Evolutionary conservation across 2,888 invertebrate species (phyloP), one percentile per base, ranked within the genome.

Genomic region (Calameuta idolon): DNA sequence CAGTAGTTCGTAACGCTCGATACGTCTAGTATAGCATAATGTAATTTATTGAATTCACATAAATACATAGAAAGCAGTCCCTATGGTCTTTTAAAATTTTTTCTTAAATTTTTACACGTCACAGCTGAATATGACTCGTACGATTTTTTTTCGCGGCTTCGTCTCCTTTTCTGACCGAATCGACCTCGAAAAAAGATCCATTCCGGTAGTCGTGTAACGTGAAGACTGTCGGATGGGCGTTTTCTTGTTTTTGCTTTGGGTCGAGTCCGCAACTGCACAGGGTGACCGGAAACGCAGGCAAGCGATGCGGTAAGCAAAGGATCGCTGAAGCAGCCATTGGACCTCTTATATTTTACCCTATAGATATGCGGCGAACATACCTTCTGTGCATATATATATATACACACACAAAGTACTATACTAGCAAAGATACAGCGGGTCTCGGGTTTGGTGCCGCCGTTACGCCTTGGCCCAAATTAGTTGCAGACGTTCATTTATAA

Each of bases 401-500:
- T 4, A 34, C 1, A 34, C 30, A 23, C 35, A 30, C 55, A 55
- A 23, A 55, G 23, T 23, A 23, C 3, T 55, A 55, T 9, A 23
- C 55, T 23, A 55, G 23, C 55, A 55, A 55, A 55, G 55, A 55
- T 74, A 34, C 33, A 77, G 34, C 55, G 55, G 30, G 31, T 34
- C 35, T 74, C 74, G 74, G 12, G 34, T 34, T 74, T 5, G n/a
- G 74, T 74, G 34, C 34, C 69, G 74, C 74, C 79, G 79, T 79
- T 79, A 75, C 75, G 79, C 77, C 82, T 83, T 84, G 87, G 83
- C 85, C 84, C 86, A 89, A 90, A 90, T 90, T 89, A 88, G 89
- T 88, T 86, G 89, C 90, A 88, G 88, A 89, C 88, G 85, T 89
- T 89, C 89, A 87, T 89, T 90, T 89, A 90, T 90, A 89, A 89